Evolutionary conservation across 2,113 vertebrate genomes (phyloP).

Genomic region (Hemichromis elongatus): DNA sequence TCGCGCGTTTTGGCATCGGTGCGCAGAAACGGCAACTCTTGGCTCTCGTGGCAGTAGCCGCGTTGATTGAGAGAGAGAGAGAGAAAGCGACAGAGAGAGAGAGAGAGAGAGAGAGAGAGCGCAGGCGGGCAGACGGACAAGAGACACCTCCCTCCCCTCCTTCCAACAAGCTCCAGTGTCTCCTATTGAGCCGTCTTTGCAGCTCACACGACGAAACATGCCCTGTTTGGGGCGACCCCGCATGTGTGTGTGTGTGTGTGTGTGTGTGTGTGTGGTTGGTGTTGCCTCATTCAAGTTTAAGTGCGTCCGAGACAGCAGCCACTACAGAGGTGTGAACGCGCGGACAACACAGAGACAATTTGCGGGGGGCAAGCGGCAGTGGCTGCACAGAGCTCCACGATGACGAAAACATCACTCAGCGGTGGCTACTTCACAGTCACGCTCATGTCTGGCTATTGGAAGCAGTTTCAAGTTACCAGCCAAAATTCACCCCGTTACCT

Average conservation of each 20-base stretch:
- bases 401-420: not conserved
- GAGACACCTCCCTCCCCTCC: slow-evolving; percentile 68
- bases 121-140: slow-evolving; percentile 47
- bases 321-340: slow-evolving; percentile 59
- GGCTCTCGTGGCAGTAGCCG: slow-evolving; percentile 62
- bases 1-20: slow-evolving; percentile 69
- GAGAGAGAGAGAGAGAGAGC: slow-evolving; percentile 1
- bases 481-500: not conserved
- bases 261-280: slow-evolving; percentile 83
- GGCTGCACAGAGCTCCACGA: slow-evolving; percentile 65
- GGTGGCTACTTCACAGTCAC: not conserved
- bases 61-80: slow-evolving; percentile 62
- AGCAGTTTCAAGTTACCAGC: not conserved
- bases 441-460: not conserved
- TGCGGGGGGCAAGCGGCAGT: slow-evolving; percentile 82
- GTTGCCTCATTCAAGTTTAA: slow-evolving; percentile 97
- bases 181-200: slow-evolving; percentile 64
- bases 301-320: slow-evolving; percentile 90
- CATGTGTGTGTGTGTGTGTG: slow-evolving; percentile 79
- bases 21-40: slow-evolving; percentile 72
- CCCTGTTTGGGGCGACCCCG: slow-evolving; percentile 85
- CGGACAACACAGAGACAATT: slow-evolving; percentile 79
- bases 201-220: slow-evolving; percentile 83
- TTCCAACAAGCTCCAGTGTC: slow-evolving; percentile 70
- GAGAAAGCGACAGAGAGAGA: slow-evolving; percentile 12